Evolutionary conservation across 2,797 vertebrate species (phyloP).

Genomic region (Spinus olivaceus): DNA sequence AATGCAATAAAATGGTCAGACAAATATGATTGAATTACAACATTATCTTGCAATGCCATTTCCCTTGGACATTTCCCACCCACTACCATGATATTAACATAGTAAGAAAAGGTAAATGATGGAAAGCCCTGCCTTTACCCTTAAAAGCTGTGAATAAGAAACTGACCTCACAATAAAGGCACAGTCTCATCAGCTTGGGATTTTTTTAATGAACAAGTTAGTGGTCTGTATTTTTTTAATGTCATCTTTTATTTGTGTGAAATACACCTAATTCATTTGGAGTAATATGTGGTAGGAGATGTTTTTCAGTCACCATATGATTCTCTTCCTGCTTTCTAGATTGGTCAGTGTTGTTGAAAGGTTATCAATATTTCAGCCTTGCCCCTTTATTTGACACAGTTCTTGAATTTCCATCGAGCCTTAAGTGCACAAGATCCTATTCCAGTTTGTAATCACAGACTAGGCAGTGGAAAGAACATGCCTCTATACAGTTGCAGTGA

Average conservation of each 20-base stretch:
- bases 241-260: not conserved
- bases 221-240: not conserved
- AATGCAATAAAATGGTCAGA: not conserved
- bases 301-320: not conserved
- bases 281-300: not conserved
- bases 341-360: not conserved
- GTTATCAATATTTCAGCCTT: constrained; percentile 18
- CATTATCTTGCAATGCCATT: constrained; percentile 40
- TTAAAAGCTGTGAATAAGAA: not conserved
- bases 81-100: not conserved
- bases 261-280: not conserved
- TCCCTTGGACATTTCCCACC: constrained; percentile 41
- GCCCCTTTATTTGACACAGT: constrained; percentile 9
- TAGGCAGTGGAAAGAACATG: constrained; percentile 4
- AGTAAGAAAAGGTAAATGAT: constrained; percentile 2
- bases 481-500: not conserved
- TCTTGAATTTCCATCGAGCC: constrained; percentile 11
- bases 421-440: not conserved
- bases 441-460: constrained; percentile 24
- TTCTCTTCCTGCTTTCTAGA: not conserved
- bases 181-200: not conserved
- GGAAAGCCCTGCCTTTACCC: constrained; percentile 14
- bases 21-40: not conserved
- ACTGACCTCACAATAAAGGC: not conserved
- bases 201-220: not conserved